Conservation (phyloP, 2,113 vertebrate genomes). For the Seriola rivoliana region DNA sequence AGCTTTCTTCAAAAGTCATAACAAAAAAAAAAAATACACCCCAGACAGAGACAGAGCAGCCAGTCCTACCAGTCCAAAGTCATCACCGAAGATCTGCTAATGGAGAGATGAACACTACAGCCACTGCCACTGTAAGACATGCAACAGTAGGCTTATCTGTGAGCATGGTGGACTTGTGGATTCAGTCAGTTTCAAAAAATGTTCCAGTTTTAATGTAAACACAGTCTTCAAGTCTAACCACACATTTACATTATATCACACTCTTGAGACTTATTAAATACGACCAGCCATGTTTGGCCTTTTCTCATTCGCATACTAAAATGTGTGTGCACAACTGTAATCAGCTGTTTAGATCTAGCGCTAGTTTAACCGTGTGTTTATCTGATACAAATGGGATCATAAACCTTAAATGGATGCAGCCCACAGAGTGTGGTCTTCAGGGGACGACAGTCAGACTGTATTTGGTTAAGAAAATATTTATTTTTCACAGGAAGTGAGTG, state of each 20-base stretch:
- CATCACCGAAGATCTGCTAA: constrained; percentile 59
- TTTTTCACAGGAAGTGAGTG: not conserved
- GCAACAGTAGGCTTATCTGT: not conserved
- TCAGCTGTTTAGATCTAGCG: too few relatives aligned
- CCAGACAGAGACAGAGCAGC: constrained; percentile 10
- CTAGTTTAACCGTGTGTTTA: not conserved
- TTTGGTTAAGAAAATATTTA: not conserved
- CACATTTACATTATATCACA: not conserved
- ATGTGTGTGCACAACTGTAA: too few relatives aligned
- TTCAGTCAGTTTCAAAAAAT: not conserved
- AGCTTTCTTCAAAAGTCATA: constrained; percentile 35
- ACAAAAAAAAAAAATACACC: constrained; percentile 42
- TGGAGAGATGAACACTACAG: accelerated
- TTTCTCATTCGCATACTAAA: not conserved
- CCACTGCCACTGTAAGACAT: not conserved
- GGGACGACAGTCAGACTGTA: not conserved
- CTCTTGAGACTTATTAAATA: not conserved
- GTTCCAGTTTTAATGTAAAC: too few relatives aligned
- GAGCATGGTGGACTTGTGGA: not conserved
- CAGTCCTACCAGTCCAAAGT: constrained; percentile 34
- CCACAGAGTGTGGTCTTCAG: too few relatives aligned
- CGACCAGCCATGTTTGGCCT: not conserved
- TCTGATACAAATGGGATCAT: not conserved
- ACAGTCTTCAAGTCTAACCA: not conserved
- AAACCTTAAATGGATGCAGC: not conserved